phyloP scores from a whole-genome alignment of 2,888 invertebrate genomes.

The Chaetogeoica ovagalla region DNA sequence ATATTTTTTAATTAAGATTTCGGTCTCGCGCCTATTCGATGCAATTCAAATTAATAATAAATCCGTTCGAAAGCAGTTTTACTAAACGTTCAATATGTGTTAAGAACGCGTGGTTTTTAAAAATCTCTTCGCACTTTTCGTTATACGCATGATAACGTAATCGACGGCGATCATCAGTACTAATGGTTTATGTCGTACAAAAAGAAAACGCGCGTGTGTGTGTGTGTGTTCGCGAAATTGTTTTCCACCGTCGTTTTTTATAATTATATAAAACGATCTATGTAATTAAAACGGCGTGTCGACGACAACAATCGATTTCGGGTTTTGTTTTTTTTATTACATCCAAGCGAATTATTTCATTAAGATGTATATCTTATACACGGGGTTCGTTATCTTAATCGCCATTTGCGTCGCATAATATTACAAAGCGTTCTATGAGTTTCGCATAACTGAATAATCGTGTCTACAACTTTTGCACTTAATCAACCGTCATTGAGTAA shows the following conservation, averaged over 20 bases:
- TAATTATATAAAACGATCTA: neutral
- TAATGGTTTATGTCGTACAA: too few species aligned
- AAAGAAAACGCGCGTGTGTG: neutral
- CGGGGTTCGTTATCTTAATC: slow-evolving; percentile 9
- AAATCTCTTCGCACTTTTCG: too few species aligned
- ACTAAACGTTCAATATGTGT: too few species aligned
- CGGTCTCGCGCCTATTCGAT: too few species aligned
- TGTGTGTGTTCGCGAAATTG: too few species aligned
- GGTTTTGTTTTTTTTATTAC: slow-evolving; percentile 1
- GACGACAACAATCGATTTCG: neutral
- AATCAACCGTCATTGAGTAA: neutral
- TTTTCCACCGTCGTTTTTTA: neutral
- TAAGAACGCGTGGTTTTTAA: too few species aligned
- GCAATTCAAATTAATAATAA: too few species aligned
- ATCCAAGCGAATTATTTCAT: neutral
- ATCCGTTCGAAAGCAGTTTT: too few species aligned
- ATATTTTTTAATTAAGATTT: too few species aligned
- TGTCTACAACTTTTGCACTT: neutral
- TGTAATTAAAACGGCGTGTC: neutral
- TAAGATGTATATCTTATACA: neutral
- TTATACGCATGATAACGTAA: too few species aligned
- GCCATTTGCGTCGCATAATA: neutral
- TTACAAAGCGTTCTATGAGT: neutral
- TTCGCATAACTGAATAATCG: neutral
- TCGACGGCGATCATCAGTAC: too few species aligned